phyloP scores from a whole-genome alignment of 2,888 invertebrate genomes.

The Glyphotaelius pellucidus region DNA sequence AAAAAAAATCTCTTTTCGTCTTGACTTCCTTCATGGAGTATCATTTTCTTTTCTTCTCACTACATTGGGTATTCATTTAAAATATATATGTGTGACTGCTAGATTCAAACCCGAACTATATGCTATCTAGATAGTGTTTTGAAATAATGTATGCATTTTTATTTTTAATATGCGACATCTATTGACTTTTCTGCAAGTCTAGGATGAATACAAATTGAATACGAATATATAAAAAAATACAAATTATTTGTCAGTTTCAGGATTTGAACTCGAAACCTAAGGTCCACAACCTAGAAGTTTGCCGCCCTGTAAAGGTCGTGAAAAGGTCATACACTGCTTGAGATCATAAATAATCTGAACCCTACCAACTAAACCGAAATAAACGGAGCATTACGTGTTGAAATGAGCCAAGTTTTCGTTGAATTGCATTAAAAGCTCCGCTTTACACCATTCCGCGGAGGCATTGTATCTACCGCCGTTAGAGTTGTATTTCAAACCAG shows the following conservation, averaged over 20 bases:
- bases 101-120: too few relatives aligned
- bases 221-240: neutral
- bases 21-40: too few relatives aligned
- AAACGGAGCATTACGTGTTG: neutral
- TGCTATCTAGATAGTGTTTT: too few relatives aligned
- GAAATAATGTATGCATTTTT: too few relatives aligned
- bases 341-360: neutral
- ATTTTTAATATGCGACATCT: too few relatives aligned
- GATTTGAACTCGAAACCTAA: neutral
- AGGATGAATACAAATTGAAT: too few relatives aligned
- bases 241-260: too few relatives aligned
- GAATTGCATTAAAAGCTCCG: neutral
- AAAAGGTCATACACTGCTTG: neutral
- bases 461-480: neutral
- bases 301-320: neutral
- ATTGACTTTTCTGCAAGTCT: too few relatives aligned
- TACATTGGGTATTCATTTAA: too few relatives aligned
- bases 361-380: neutral
- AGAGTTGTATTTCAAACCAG: neutral
- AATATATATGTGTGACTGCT: too few relatives aligned
- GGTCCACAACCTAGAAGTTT: neutral
- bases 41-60: too few relatives aligned
- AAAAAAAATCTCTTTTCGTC: too few relatives aligned
- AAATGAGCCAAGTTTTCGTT: neutral
- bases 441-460: neutral